Evolutionary conservation across 2,113 vertebrate species (phyloP).

Genomic region (Phrynosoma blainvillii): DNA sequence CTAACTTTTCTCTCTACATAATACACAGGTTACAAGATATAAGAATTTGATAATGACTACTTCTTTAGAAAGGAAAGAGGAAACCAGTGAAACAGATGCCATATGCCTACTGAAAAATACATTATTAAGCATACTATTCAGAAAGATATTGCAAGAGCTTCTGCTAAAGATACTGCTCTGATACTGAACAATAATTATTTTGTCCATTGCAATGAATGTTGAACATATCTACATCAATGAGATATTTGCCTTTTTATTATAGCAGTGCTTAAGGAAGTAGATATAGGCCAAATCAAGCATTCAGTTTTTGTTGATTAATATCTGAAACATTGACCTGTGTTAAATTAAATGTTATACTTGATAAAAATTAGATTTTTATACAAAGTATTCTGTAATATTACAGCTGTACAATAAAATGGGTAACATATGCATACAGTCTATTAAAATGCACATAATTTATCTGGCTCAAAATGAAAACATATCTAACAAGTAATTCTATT

Average conservation of each 20-base stretch:
- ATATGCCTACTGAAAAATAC: neutral
- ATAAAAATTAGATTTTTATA: constrained; percentile 44
- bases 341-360: constrained; percentile 55
- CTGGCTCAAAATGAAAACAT: constrained; percentile 77
- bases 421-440: constrained; percentile 75
- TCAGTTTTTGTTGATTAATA: constrained; percentile 40
- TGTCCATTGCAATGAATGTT: constrained; percentile 42
- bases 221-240: constrained; percentile 41
- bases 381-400: constrained; percentile 49
- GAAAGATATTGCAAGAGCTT: constrained; percentile 54
- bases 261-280: constrained; percentile 20
- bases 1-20: neutral
- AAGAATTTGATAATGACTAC: neutral
- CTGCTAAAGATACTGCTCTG: neutral
- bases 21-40: neutral
- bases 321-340: constrained; percentile 48
- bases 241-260: constrained; percentile 39
- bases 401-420: constrained; percentile 62
- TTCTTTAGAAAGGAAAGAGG: neutral
- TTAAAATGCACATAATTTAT: constrained; percentile 83
- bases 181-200: constrained; percentile 8
- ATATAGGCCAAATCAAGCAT: constrained; percentile 46
- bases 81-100: neutral
- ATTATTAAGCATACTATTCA: neutral
- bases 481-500: constrained; percentile 81